These are phyloP conservation scores for Clistopyga incitator DNA, from an alignment of 2,888 invertebrate species.

Conservation along the genomic window DNA sequence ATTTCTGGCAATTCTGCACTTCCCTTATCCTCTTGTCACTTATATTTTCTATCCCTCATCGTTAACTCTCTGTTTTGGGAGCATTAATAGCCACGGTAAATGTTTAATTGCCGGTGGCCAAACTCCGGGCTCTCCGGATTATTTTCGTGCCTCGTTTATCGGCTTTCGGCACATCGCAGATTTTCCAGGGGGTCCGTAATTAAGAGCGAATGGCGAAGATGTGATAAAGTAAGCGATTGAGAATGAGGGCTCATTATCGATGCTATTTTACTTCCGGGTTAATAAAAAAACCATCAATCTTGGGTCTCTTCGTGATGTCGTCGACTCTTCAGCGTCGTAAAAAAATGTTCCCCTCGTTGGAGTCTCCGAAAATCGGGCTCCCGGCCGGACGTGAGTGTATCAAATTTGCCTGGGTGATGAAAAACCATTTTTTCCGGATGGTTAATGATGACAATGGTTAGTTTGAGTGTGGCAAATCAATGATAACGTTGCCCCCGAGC, in stretches of 20 bases:
- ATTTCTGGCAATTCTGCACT: conserved; percentile 50
- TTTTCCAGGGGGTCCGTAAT: too few relatives aligned
- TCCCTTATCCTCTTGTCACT: neutral
- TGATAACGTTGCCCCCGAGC: neutral
- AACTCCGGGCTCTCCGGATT: neutral
- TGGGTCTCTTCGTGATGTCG: too few relatives aligned
- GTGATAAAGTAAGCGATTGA: too few relatives aligned
- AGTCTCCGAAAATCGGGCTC: neutral
- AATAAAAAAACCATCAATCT: too few relatives aligned
- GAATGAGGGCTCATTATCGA: too few relatives aligned
- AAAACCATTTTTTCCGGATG: neutral
- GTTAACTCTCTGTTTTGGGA: neutral
- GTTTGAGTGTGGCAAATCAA: neutral
- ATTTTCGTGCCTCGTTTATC: neutral
- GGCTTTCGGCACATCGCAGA: too few relatives aligned
- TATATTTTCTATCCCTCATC: neutral
- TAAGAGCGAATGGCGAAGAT: too few relatives aligned
- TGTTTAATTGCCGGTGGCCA: conserved; percentile 35
- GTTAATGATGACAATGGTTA: neutral
- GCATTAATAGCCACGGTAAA: conserved; percentile 45
- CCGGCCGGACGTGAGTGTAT: neutral
- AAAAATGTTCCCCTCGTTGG: conserved; percentile 1
- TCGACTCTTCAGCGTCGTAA: too few relatives aligned
- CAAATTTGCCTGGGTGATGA: neutral
- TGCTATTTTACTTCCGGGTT: too few relatives aligned